These are phyloP conservation scores for Ifrita kowaldi DNA, from an alignment of 2,113 vertebrate genomes.

Conservation along the genomic window DNA sequence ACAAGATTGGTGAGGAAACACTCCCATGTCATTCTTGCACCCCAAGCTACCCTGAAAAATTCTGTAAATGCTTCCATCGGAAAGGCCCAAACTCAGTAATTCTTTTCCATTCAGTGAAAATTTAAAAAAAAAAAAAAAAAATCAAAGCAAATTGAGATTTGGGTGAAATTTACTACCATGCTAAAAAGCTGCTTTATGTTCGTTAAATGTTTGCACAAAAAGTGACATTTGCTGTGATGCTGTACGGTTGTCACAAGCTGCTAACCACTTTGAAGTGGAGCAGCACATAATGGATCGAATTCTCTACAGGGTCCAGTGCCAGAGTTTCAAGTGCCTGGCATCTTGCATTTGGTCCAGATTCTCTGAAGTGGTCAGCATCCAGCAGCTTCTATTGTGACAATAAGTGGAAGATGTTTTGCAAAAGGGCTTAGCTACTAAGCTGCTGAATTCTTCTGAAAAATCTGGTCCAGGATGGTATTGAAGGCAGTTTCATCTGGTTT, in stretches of 20 bases:
- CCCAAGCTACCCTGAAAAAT: not conserved
- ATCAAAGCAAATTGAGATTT: constrained; percentile 39
- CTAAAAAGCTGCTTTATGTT: constrained; percentile 44
- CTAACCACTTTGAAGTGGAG: constrained; percentile 60
- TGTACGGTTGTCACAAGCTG: constrained; percentile 48
- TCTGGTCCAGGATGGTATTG: constrained; percentile 62
- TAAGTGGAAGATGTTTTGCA: constrained; percentile 66
- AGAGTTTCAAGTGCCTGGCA: constrained; percentile 62
- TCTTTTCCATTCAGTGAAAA: constrained; percentile 50
- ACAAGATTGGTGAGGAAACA: not conserved
- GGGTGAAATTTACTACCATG: constrained; percentile 36
- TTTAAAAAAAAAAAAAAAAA: not conserved
- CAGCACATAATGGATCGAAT: constrained; percentile 50
- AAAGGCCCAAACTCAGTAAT: not conserved
- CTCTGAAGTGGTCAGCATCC: constrained; percentile 68
- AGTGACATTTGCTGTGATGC: constrained; percentile 63
- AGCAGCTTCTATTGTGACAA: constrained; percentile 62
- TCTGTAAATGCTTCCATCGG: constrained; percentile 22
- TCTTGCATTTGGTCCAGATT: constrained; percentile 42
- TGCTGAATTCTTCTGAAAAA: constrained; percentile 57
- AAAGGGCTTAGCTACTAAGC: constrained; percentile 57
- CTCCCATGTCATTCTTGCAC: not conserved
- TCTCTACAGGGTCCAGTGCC: constrained; percentile 39
- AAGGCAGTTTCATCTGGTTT: constrained; percentile 60
- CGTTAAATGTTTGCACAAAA: constrained; percentile 64